Evolutionary conservation across 2,113 vertebrate species (phyloP), one percentile per base, ranked within the genome.

Genomic region (Poeciliopsis retropinna): DNA sequence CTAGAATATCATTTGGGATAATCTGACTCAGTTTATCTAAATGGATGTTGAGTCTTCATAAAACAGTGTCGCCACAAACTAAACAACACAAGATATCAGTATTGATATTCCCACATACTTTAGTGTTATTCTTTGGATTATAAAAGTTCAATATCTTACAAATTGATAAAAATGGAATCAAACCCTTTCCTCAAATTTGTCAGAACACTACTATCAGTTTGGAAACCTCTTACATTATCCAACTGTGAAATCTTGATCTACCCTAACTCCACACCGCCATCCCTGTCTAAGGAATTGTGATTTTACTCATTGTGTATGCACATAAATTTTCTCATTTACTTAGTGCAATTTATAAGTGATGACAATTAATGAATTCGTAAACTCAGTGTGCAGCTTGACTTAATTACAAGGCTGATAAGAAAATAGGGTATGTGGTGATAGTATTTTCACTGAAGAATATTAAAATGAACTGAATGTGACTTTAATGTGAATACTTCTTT

Each of bases 1-100:
- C 73, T 85, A 70, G 72, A 71, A 83, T 85, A 64, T 73, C 30
- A 69, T 68, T 29, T 65, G 70, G 22, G 62, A 31, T 73, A 19
- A 64, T 73, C 65, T 64, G 57, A 82, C 60, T 70, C 37, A 19
- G 27, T 80, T 78, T 51, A 19, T 75, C 70, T 72, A n/a, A 32
- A 54, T 71, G 44, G 54, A 2, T 22, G 37, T 29, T 8, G 7
- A 63, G 63, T 32, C 12, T 39, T 44, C 4, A 14, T 61, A 4
- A 68, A 19, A 77, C 64, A 57, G 37, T 57, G 28, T 68, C 10
- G 32, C 41, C 9, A 7, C 10, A 63, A 64, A 34, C 14, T 73
- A 19, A n/a, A 5, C 12, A 60, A 15, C 6, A 15, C 19, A 47
- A 41, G 6, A 30, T 27, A 7, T 8, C 34, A 19, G 28, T 27